Evolutionary conservation across 2,797 vertebrate species (phyloP), one percentile per base, ranked within the genome.

Genomic region (Hoplostethus atlanticus): DNA sequence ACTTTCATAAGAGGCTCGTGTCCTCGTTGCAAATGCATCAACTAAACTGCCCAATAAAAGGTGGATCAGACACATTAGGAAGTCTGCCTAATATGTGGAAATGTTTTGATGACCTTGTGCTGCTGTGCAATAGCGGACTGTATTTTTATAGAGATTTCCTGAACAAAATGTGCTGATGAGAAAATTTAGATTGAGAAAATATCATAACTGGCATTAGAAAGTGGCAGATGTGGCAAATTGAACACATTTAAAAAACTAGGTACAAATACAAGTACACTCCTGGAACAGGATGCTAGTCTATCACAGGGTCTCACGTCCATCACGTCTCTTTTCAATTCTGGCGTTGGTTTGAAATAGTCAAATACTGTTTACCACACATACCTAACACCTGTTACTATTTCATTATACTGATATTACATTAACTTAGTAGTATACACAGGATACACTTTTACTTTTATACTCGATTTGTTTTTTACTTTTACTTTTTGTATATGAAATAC

Each of bases 21-120:
- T 91, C 81, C 73, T 84, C 48, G 46, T 16, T 55, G 58, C 83
- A 70, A 85, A 84, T 83, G 76, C 69, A 44, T 77, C 68, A 74
- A 82, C 73, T 67, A 63, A 90, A 84, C 68, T 52, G n/a, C 53
- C 81, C 81, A 86, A 87, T 87, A 87, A 90, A 87, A 89, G 2
- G 6, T 4, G 69, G 73, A 85, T 86, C 57, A 73, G 75, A 59
- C 44, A 71, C 76, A 61, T 80, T 17, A 44, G 81, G 71, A 84
- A 72, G 66, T 78, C 58, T 77, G 63, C 67, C 15, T 59, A 50
- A 86, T 73, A 89, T 80, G 73, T 74, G 73, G 81, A 77, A 75
- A 21, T 58, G 72, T 81, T 84, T 80, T 64, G 68, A 59, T 73
- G 73, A 78, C 62, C 57, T 50, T 42, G 64, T 52, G 16, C 15